Conservation (phyloP, 2,797 vertebrate species). For the Thaleichthys pacificus region DNA sequence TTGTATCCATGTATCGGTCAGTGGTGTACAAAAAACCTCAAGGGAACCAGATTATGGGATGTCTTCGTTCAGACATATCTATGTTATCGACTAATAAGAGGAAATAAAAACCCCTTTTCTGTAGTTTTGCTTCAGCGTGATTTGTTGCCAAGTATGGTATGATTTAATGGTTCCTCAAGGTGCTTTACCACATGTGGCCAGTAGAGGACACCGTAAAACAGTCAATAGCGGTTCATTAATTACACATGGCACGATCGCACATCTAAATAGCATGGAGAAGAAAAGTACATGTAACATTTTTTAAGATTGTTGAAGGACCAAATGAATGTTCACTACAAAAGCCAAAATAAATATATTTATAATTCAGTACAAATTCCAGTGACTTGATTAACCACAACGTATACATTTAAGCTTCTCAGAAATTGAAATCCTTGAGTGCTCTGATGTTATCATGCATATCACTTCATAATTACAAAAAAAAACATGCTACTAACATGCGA, state of each 20-base stretch:
- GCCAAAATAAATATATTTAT: too few relatives aligned
- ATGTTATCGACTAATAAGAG: conserved; percentile 65
- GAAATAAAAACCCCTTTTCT: conserved; percentile 78
- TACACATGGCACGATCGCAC: not conserved
- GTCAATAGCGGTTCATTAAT: not conserved
- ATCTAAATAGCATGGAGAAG: not conserved
- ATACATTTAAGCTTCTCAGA: not conserved
- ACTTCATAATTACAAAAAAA: not conserved
- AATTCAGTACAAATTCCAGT: not conserved
- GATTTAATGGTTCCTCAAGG: not conserved
- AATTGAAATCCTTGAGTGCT: not conserved
- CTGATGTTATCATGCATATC: not conserved
- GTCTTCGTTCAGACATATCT: conserved; percentile 61
- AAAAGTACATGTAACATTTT: too few relatives aligned
- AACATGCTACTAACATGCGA: not conserved
- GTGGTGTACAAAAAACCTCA: conserved; percentile 58
- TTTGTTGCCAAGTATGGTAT: conserved; percentile 37
- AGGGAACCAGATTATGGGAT: conserved; percentile 60
- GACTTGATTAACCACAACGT: not conserved
- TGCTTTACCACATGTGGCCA: conserved; percentile 37
- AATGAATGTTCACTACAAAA: too few relatives aligned
- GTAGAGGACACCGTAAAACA: conserved; percentile 32
- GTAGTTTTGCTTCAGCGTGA: conserved; percentile 57
- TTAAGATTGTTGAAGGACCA: too few relatives aligned
- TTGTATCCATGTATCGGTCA: conserved; percentile 60